These are phyloP conservation scores for Pseudonaja textilis DNA, from an alignment of 2,113 vertebrate genomes.

Conservation along the genomic window DNA sequence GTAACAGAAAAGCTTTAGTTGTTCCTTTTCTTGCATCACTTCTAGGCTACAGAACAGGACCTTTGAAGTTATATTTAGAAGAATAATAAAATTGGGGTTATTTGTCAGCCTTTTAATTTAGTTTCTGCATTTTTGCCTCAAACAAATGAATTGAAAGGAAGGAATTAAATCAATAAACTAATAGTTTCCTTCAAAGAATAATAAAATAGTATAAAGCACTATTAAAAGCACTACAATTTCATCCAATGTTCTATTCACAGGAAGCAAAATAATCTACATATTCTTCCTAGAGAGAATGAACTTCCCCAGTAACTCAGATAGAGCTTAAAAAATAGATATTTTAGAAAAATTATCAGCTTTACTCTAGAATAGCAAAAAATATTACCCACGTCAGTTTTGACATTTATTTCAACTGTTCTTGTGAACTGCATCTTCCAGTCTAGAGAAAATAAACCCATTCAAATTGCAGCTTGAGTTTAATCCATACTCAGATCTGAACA, in stretches of 20 bases:
- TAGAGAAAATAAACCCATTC: conserved; percentile 37
- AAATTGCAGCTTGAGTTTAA: conserved; percentile 32
- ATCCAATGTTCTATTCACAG: not conserved
- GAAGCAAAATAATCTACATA: not conserved
- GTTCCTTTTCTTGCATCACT: not conserved
- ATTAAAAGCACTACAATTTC: not conserved
- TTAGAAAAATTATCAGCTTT: not conserved
- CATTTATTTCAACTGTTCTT: not conserved
- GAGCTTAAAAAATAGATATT: not conserved
- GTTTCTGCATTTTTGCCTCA: not conserved
- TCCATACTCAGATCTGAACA: conserved; percentile 41
- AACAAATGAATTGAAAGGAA: not conserved
- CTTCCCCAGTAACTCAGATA: not conserved
- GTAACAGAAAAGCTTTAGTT: not conserved
- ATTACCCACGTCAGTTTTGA: not conserved
- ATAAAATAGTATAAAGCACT: not conserved
- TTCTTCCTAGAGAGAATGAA: not conserved
- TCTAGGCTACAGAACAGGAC: not conserved
- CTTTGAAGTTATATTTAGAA: not conserved
- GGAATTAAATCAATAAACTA: not conserved
- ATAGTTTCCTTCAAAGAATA: not conserved
- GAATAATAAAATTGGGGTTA: not conserved
- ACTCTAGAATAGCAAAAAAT: not conserved
- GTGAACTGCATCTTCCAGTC: conserved; percentile 28
- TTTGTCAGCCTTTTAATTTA: not conserved